phyloP scores from a whole-genome alignment of 64 coral and sea anemone genomes.

The Cladopsammia gracilis region DNA sequence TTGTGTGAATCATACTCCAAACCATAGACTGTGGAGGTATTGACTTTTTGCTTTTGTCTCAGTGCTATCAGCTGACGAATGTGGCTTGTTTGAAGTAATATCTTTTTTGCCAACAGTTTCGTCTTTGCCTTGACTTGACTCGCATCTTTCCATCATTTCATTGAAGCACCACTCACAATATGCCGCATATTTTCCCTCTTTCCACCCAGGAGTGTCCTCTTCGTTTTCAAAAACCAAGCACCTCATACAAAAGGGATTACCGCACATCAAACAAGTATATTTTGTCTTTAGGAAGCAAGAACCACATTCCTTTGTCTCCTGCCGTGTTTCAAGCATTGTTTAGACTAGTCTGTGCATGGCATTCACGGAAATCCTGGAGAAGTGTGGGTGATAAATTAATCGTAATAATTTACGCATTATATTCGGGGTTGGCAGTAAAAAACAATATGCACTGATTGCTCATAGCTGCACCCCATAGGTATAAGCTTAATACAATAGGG shows the following conservation, averaged over 20 bases:
- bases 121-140: constrained; percentile 20
- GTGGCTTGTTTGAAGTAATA: not conserved
- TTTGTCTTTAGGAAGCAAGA: constrained; percentile 47
- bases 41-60: not conserved
- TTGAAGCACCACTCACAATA: constrained; percentile 70
- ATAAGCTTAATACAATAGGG: constrained; percentile 26
- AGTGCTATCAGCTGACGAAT: not conserved
- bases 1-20: too few relatives aligned
- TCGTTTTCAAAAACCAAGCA: constrained; percentile 57
- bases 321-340: not conserved
- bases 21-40: not conserved
- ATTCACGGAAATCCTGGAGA: too few relatives aligned
- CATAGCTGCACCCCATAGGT: constrained; percentile 15
- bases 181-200: constrained; percentile 41
- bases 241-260: not conserved
- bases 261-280: constrained; percentile 53
- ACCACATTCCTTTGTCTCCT: constrained; percentile 19
- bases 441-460: not conserved
- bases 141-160: constrained; percentile 61
- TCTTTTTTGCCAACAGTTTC: not conserved
- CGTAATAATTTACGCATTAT: too few relatives aligned
- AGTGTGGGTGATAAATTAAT: too few relatives aligned
- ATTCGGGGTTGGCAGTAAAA: too few relatives aligned
- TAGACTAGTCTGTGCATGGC: too few relatives aligned
- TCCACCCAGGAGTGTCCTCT: constrained; percentile 53